Conservation (phyloP, 2,888 invertebrate genomes). For the Gnatocerus cornutus region DNA sequence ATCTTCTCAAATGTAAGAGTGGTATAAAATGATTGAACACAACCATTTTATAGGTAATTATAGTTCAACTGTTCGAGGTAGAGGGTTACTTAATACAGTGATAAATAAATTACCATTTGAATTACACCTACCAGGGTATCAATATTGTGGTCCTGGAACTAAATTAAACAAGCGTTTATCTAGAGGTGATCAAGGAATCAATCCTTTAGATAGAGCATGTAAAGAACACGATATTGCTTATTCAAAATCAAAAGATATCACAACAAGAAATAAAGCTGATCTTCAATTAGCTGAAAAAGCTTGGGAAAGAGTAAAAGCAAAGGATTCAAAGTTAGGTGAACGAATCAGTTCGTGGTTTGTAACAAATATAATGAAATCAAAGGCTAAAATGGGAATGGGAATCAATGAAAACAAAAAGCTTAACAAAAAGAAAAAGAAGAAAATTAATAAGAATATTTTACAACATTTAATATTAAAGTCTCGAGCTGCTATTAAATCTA, state of each 20-base stretch:
- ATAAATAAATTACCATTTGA: slow-evolving; percentile 54
- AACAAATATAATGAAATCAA: slow-evolving; percentile 60
- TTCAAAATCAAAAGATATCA: slow-evolving; percentile 49
- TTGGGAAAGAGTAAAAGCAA: slow-evolving; percentile 57
- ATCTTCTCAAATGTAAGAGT: slow-evolving; percentile 10
- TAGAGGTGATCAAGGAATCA: slow-evolving; percentile 63
- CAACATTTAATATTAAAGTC: slow-evolving; percentile 13
- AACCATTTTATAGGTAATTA: background rate
- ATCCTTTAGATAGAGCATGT: slow-evolving; percentile 62
- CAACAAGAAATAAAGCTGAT: slow-evolving; percentile 64
- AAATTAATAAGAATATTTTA: slow-evolving; percentile 29
- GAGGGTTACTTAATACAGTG: slow-evolving; percentile 47
- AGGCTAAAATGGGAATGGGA: slow-evolving; percentile 61
- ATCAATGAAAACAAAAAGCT: slow-evolving; percentile 32
- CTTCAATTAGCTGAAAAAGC: slow-evolving; percentile 61
- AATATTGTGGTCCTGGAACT: slow-evolving; percentile 58
- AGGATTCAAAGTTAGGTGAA: slow-evolving; percentile 61
- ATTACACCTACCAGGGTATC: slow-evolving; percentile 53
- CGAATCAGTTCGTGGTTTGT: slow-evolving; percentile 60
- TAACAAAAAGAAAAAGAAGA: slow-evolving; percentile 47
- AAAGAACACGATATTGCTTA: slow-evolving; percentile 65
- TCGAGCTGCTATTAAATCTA: slow-evolving; percentile 20
- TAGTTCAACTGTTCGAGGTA: slow-evolving; percentile 32
- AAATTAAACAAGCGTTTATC: slow-evolving; percentile 58
- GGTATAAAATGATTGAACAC: slow-evolving; percentile 37